phyloP scores from a whole-genome alignment of 2,113 vertebrate species.

The Chauna torquata region DNA sequence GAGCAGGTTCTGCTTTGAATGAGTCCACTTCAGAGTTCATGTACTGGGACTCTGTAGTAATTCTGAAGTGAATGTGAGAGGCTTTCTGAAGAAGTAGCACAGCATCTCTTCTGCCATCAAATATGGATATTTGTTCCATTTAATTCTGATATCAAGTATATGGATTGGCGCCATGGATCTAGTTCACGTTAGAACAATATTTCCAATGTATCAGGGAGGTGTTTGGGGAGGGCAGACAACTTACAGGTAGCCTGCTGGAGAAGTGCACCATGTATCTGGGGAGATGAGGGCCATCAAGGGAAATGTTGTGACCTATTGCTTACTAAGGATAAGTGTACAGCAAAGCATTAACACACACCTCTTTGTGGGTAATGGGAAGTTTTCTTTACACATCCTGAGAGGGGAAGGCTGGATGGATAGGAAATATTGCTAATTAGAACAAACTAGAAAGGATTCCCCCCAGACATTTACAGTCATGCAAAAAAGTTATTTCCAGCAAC shows the following conservation, averaged over 20 bases:
- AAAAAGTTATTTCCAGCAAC: not conserved
- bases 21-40: not conserved
- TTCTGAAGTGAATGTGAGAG: not conserved
- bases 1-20: not conserved
- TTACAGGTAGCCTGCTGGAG: not conserved
- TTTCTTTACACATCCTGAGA: not conserved
- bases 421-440: not conserved
- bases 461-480: not conserved
- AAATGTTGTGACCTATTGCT: not conserved
- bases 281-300: not conserved
- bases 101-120: not conserved
- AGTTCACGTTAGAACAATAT: not conserved
- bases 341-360: not conserved
- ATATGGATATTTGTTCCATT: not conserved
- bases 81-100: not conserved
- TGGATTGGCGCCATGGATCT: not conserved
- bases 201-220: not conserved
- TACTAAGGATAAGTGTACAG: not conserved
- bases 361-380: not conserved
- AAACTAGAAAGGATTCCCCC: not conserved
- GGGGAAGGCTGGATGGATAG: not conserved
- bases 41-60: not conserved
- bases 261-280: not conserved
- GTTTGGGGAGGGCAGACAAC: not conserved
- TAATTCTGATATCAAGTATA: not conserved